These are phyloP conservation scores for Xiphophorus maculatus DNA, from an alignment of 2,113 vertebrate genomes.

Conservation along the genomic window DNA sequence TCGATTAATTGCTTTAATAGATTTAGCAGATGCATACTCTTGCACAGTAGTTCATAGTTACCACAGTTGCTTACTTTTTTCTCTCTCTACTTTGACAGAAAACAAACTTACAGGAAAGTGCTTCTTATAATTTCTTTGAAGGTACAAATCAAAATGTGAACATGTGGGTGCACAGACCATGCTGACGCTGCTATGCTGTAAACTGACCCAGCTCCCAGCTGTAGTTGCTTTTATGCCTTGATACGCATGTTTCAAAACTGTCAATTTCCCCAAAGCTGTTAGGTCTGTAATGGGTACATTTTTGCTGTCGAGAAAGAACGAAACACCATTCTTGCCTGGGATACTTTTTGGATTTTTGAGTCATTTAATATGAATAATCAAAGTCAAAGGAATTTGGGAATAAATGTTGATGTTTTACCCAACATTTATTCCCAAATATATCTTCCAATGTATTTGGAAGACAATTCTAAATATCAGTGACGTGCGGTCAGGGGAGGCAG, in stretches of 20 bases:
- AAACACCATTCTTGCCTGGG: constrained; percentile 14
- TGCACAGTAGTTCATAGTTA: constrained; percentile 40
- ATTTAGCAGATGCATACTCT: constrained; percentile 35
- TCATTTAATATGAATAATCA: constrained; percentile 10
- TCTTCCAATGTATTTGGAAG: too few relatives aligned
- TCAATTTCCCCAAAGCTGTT: constrained; percentile 38
- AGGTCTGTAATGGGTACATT: constrained; percentile 22
- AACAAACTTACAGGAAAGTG: constrained; percentile 49
- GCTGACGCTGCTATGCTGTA: constrained; percentile 40
- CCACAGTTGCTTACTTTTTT: constrained; percentile 40
- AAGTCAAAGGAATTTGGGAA: constrained; percentile 5
- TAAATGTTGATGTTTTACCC: neutral
- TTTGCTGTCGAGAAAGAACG: constrained; percentile 21
- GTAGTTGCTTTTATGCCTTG: constrained; percentile 8
- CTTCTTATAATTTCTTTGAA: constrained; percentile 47
- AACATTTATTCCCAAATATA: too few relatives aligned
- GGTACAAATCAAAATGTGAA: constrained; percentile 51
- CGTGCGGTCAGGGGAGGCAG: too few relatives aligned
- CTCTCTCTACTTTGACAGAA: constrained; percentile 29
- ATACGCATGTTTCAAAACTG: constrained; percentile 10
- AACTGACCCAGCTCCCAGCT: constrained; percentile 38
- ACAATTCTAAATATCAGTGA: too few relatives aligned
- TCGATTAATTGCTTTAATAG: constrained; percentile 35
- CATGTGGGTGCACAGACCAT: constrained; percentile 57
- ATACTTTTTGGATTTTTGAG: constrained; percentile 11